A percentile compares a stretch with the other conserved stretches of the same genome.
These are phyloP conservation scores for Orthosia gracilis DNA, from an alignment of 2,888 invertebrate species.

Conservation along the genomic window DNA sequence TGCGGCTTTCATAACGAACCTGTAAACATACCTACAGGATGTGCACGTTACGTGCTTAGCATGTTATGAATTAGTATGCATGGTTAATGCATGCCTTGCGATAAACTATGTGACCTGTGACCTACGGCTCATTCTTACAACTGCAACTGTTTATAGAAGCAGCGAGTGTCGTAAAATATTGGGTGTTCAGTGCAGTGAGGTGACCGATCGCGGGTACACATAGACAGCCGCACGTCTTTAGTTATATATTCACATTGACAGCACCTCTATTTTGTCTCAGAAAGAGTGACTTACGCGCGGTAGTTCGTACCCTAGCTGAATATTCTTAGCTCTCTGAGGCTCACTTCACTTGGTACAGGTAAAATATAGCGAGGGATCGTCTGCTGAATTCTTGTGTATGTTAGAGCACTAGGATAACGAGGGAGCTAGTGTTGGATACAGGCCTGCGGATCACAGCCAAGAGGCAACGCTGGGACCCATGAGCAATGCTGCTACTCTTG, in stretches of 20 bases:
- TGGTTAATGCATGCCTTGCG: background rate
- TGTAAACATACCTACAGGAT: constrained; percentile 8
- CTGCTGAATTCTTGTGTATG: background rate
- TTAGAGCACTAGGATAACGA: constrained; percentile 2
- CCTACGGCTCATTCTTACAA: background rate
- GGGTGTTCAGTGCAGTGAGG: background rate
- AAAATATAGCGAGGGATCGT: background rate
- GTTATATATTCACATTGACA: background rate
- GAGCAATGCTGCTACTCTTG: no score
- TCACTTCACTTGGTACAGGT: constrained; percentile 8
- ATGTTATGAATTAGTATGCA: background rate
- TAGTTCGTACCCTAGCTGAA: constrained; percentile 12
- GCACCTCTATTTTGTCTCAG: no score
- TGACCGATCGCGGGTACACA: background rate
- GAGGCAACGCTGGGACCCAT: no score
- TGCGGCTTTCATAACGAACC: background rate
- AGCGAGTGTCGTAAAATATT: background rate
- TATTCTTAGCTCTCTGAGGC: constrained; percentile 1
- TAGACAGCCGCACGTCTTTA: background rate
- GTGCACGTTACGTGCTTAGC: background rate
- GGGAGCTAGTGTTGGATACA: background rate
- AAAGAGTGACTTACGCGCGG: background rate
- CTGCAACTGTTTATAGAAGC: background rate
- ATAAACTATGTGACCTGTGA: background rate
- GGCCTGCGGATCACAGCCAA: no score